Base-by-base conservation (phyloP, 1,140 invertebrate genomes). In the Homarus americanus region DNA sequence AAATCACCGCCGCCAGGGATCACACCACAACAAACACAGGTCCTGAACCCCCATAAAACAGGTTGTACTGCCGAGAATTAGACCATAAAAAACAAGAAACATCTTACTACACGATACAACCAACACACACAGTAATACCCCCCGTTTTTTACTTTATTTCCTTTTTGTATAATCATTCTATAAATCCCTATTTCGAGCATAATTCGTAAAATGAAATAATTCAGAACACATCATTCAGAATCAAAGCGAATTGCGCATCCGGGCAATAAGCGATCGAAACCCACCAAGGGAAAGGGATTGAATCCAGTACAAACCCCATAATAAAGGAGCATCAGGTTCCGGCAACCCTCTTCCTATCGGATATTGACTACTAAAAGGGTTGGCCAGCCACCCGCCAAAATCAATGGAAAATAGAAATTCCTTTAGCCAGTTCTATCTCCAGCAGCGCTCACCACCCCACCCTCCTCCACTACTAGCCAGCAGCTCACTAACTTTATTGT, bases 331-430 rank as follows among this genome's bases (percentile, higher is more conserved):
- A 58, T 58, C 53, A 20, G 53, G 53, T 58, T 58, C 53, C 53
- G 53, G 53, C 53, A 58, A 58, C 53, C 53, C 53, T 58, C 53
- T 58, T 58, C 53, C 53, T 44, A 78, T 41, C 38, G 75, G 75
- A 44, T 78, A 78, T 78, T 78, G 75, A 78, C 75, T 78, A 78
- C 75, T 78, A 78, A 78, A 78, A 78, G 75, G 75, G 75, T 78
- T 58, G 75, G 75, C 40, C 75, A n/a, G 75, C 75, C 38, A 58
- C 53, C 34, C 38, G 75, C 75, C 75, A 78, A 28, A 78, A 78
- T 78, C 75, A 78, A 78, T 78, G 75, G 75, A 41, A 78, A 78
- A 44, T 78, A 78, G 75, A 78, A 78, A 78, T 78, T 41, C 75
- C 32, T 78, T 44, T 10, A 44, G n/a, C 34, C 41, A 40, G 24